Evolutionary conservation across 2,888 invertebrate genomes (phyloP).

Genomic region (Shargacucullia verbasci): DNA sequence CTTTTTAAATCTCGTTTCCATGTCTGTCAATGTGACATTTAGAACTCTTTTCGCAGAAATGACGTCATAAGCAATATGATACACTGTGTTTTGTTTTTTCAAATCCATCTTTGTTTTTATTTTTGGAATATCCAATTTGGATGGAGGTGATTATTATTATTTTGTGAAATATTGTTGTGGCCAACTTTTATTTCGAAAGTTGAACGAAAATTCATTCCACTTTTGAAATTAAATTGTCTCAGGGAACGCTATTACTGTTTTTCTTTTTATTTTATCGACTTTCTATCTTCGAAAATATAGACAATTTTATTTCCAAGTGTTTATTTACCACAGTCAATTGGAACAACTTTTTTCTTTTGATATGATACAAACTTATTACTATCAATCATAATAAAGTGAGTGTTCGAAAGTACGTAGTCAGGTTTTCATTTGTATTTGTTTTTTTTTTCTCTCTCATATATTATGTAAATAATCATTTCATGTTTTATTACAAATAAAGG

Average conservation of each 20-base stretch:
- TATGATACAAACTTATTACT: neutral
- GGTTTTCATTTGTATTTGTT: slow-evolving; percentile 6
- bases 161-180: no score
- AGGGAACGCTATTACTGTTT: no score
- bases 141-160: no score
- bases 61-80: slow-evolving; percentile 39
- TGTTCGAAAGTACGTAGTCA: slow-evolving; percentile 1
- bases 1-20: slow-evolving; percentile 34
- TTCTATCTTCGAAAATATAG: no score
- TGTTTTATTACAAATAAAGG: no score
- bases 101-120: slow-evolving; percentile 12
- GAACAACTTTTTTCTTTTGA: neutral
- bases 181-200: no score
- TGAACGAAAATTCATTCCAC: no score
- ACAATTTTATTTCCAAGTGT: no score
- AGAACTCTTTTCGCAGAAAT: slow-evolving; percentile 40
- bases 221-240: no score
- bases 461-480: no score
- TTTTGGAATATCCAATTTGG: neutral
- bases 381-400: slow-evolving; percentile 1
- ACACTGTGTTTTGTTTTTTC: slow-evolving; percentile 19
- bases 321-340: neutral
- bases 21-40: slow-evolving; percentile 55
- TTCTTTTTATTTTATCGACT: no score
- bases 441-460: no score